Evolutionary conservation across 2,113 vertebrate genomes (phyloP).

Genomic region (Pterocles orientalis): DNA sequence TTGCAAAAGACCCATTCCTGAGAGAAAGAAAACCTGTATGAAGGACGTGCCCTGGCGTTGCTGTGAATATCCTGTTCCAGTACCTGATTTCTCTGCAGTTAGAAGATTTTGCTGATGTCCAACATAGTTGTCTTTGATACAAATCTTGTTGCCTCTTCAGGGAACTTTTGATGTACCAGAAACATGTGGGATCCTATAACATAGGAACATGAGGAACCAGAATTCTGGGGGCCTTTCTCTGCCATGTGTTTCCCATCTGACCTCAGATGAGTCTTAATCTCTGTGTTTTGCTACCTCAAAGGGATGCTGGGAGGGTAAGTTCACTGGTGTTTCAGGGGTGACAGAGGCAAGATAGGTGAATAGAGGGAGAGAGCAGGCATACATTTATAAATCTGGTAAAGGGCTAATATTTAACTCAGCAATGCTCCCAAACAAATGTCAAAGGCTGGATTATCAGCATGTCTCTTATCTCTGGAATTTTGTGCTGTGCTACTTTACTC

Average conservation of each 20-base stretch:
- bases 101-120: background rate
- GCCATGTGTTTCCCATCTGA: background rate
- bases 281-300: background rate
- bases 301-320: background rate
- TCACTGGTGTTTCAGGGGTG: background rate
- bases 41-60: background rate
- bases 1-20: background rate
- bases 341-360: background rate
- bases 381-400: background rate
- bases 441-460: slow-evolving; percentile 8
- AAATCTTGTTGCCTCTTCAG: background rate
- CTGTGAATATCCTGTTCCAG: background rate
- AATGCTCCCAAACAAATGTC: slow-evolving; percentile 14
- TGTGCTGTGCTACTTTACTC: background rate
- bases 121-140: background rate
- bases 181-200: background rate
- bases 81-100: background rate
- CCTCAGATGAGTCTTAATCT: background rate
- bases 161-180: background rate
- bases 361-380: background rate
- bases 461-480: slow-evolving; percentile 50
- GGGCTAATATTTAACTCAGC: slow-evolving; percentile 6
- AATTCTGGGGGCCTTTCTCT: background rate
- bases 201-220: background rate
- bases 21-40: background rate